Conservation (phyloP, 2,113 vertebrate species). For the Plotosus lineatus region DNA sequence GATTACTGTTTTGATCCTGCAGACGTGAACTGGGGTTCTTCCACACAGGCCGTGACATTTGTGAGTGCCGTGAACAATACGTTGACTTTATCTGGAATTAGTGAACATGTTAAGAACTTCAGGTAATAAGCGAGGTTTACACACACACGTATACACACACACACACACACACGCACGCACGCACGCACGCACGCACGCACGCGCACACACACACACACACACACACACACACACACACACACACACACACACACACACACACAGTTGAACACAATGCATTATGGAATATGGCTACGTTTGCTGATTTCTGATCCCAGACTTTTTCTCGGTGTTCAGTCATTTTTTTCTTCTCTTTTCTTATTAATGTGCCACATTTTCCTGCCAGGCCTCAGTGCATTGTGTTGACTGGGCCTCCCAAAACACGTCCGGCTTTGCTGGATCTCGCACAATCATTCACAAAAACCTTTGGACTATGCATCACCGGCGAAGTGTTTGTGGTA, state of each 20-base stretch:
- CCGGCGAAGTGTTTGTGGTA: constrained; percentile 89
- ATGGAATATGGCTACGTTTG: no score
- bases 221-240: not conserved
- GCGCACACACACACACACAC: no score
- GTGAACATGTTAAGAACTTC: constrained; percentile 97
- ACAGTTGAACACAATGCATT: no score
- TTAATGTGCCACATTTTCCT: not conserved
- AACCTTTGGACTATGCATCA: constrained; percentile 88
- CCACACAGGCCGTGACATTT: constrained; percentile 90
- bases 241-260: not conserved
- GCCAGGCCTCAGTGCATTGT: constrained; percentile 88
- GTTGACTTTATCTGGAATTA: constrained; percentile 81
- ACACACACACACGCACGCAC: no score
- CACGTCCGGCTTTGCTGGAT: constrained; percentile 89
- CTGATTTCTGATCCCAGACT: no score
- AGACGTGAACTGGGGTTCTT: constrained; percentile 99
- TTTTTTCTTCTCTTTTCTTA: not conserved
- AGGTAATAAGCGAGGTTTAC: constrained; percentile 72
- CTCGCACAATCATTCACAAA: constrained; percentile 87
- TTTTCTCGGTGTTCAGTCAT: no score
- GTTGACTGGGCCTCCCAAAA: constrained; percentile 82
- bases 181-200: no score
- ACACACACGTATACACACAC: not conserved
- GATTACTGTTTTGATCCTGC: constrained; percentile 29
- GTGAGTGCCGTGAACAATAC: constrained; percentile 87